Conservation (phyloP, 2,888 invertebrate genomes). For the Notodonta dromedarius region DNA sequence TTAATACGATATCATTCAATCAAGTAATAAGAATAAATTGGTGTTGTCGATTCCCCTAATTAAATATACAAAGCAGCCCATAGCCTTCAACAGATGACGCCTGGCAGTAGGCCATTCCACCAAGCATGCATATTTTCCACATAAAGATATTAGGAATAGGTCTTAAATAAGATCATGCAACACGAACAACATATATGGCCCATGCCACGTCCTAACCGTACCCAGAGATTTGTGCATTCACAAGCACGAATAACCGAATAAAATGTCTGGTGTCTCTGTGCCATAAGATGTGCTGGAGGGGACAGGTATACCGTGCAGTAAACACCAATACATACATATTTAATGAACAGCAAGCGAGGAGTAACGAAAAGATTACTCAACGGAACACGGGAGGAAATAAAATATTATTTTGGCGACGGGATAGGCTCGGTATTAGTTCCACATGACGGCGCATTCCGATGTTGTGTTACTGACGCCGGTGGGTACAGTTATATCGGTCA, state of each 20-base stretch:
- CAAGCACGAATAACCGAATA: slow-evolving; percentile 77
- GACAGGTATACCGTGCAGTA: slow-evolving; percentile 79
- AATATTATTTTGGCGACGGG: slow-evolving; percentile 63
- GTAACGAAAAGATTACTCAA: slow-evolving; percentile 67
- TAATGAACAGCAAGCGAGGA: slow-evolving; percentile 79
- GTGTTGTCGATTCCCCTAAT: slow-evolving; percentile 44
- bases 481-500: slow-evolving; percentile 46
- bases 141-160: slow-evolving; percentile 68
- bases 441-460: slow-evolving; percentile 73
- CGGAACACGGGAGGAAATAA: slow-evolving; percentile 62
- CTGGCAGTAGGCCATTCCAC: slow-evolving; percentile 80
- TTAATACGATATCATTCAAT: background rate
- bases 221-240: slow-evolving; percentile 76
- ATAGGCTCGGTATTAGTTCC: slow-evolving; percentile 64
- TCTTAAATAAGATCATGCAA: slow-evolving; percentile 79
- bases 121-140: slow-evolving; percentile 79
- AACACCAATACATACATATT: slow-evolving; percentile 70
- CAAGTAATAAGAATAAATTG: slow-evolving; percentile 22
- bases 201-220: slow-evolving; percentile 74
- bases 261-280: slow-evolving; percentile 73
- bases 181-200: slow-evolving; percentile 81
- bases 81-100: slow-evolving; percentile 70
- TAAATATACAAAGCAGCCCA: slow-evolving; percentile 72
- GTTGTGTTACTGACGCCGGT: slow-evolving; percentile 66
- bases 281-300: slow-evolving; percentile 76